phyloP scores from a whole-genome alignment of 2,888 invertebrate species.

The Trichopria drosophilae region DNA sequence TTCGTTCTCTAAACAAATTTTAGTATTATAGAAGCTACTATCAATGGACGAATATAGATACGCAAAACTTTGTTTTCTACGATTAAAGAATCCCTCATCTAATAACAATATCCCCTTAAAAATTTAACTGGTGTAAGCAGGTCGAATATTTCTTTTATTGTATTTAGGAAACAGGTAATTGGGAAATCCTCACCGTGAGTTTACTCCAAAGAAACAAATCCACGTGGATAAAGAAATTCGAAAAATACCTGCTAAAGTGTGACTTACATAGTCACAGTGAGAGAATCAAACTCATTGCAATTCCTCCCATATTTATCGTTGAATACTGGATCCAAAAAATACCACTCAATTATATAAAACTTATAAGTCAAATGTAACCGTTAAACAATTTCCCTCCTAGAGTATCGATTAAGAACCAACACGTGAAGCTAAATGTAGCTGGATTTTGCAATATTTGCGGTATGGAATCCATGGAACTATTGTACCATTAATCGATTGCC shows the following conservation, averaged over 20 bases:
- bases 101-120: not conserved
- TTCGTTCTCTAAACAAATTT: not conserved
- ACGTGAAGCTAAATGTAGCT: not conserved
- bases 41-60: constrained; percentile 1
- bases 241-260: not conserved
- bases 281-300: constrained; percentile 1
- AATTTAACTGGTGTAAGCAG: constrained; percentile 2
- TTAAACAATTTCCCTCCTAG: not conserved
- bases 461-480: constrained; percentile 1
- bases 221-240: constrained; percentile 1
- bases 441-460: not conserved
- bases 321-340: constrained; percentile 2
- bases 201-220: too few relatives aligned
- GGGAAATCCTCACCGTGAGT: not conserved
- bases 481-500: not conserved
- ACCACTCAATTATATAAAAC: not conserved
- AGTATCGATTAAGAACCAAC: not conserved
- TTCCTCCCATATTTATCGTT: too few relatives aligned
- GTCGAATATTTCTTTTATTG: not conserved
- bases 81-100: not conserved
- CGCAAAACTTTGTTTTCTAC: not conserved
- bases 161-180: too few relatives aligned
- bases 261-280: not conserved
- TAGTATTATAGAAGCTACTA: not conserved
- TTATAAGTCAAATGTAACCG: not conserved